Percentiles rank a stretch among this genome's conserved stretches.
Conservation (phyloP, 2,113 vertebrate species). For the Axis porcinus region DNA sequence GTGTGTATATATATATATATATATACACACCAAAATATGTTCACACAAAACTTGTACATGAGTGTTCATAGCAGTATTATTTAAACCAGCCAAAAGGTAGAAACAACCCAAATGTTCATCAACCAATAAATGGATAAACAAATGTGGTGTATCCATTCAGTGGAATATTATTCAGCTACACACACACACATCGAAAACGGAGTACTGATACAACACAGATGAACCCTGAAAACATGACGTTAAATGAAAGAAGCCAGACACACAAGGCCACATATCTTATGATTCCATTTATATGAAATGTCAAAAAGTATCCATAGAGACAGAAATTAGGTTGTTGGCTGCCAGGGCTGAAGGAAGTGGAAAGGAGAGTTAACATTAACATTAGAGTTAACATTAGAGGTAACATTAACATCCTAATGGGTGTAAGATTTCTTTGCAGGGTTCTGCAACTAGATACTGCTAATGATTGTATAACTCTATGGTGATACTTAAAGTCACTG, state of each 20-base stretch:
- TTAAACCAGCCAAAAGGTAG: background rate
- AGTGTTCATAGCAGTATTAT: background rate
- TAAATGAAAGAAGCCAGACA: background rate
- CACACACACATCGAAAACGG: background rate
- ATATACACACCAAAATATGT: background rate
- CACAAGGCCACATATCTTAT: background rate
- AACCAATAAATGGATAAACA: background rate
- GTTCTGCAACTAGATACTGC: background rate
- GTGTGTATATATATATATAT: too few species aligned
- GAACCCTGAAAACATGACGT: background rate
- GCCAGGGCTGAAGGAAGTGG: background rate
- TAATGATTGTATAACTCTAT: background rate
- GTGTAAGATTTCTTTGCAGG: background rate
- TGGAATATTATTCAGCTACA: background rate
- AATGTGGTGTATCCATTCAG: background rate
- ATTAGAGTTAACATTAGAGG: too few species aligned
- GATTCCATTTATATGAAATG: background rate
- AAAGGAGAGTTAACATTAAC: background rate
- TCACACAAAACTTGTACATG: background rate
- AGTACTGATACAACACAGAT: background rate
- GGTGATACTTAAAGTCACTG: background rate
- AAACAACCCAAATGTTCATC: background rate
- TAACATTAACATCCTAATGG: background rate
- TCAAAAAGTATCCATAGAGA: background rate
- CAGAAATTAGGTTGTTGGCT: background rate